phyloP scores from a whole-genome alignment of 2,113 vertebrate species.

The Drymodes brunneopygia region DNA sequence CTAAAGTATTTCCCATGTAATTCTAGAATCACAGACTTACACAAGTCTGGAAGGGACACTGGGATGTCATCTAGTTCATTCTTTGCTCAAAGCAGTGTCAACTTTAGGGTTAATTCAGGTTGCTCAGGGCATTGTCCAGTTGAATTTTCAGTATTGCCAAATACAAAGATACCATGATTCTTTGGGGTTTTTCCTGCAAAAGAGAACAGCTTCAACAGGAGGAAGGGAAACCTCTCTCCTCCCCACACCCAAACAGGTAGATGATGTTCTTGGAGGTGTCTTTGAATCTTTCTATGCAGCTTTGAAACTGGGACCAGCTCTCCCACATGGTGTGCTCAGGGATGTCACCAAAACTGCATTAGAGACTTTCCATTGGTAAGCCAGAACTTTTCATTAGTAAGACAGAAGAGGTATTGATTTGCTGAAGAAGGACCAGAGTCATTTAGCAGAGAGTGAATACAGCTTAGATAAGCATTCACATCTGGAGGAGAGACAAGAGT shows the following conservation, averaged over 20 bases:
- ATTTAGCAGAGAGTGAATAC: neutral
- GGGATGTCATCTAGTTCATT: neutral
- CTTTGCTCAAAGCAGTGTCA: neutral
- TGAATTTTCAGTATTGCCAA: neutral
- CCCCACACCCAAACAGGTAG: accelerated
- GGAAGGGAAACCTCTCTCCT: neutral
- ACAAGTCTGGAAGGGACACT: neutral
- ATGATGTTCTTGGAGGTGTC: neutral
- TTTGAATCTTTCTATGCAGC: neutral
- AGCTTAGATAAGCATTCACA: neutral
- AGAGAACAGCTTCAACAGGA: neutral
- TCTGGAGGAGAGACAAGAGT: neutral
- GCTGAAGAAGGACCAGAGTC: neutral
- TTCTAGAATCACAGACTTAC: neutral
- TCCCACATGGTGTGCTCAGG: neutral
- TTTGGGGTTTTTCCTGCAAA: accelerated
- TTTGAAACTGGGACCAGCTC: neutral
- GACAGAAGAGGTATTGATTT: neutral
- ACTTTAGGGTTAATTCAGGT: neutral
- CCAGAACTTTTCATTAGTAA: neutral
- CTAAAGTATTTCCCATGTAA: neutral
- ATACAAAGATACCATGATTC: accelerated
- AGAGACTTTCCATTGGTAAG: neutral
- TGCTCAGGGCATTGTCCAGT: neutral
- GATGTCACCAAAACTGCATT: neutral